Evolutionary conservation across 2,797 vertebrate genomes (phyloP).

Genomic region (Taenioides sp.): DNA sequence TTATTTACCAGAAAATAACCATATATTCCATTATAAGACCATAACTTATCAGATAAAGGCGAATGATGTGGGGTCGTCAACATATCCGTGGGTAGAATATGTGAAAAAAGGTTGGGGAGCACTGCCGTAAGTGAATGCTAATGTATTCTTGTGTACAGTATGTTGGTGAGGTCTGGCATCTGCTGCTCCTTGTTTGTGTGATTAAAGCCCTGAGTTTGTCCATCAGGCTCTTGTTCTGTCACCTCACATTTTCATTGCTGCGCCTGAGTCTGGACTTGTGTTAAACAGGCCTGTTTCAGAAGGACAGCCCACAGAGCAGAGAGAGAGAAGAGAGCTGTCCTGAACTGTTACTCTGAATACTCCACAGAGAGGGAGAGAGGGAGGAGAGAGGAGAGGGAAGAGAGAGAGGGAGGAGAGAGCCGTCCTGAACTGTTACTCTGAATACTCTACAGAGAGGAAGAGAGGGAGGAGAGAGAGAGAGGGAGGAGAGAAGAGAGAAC

Average conservation of each 20-base stretch:
- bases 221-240: conserved; percentile 57
- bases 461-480: too few species aligned
- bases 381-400: too few species aligned
- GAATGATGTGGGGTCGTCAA: too few species aligned
- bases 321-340: conserved; percentile 7
- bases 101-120: too few species aligned
- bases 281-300: conserved; percentile 33
- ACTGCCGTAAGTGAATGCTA: background rate
- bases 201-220: conserved; percentile 65
- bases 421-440: too few species aligned
- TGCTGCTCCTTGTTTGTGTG: conserved; percentile 53
- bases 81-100: too few species aligned
- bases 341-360: conserved; percentile 13
- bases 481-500: too few species aligned
- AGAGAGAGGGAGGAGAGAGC: too few species aligned
- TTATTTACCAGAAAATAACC: too few species aligned
- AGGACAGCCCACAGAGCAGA: conserved; percentile 19
- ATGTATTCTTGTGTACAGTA: conserved; percentile 15
- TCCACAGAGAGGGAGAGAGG: conserved; percentile 20
- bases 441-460: too few species aligned
- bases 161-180: conserved; percentile 40
- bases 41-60: too few species aligned
- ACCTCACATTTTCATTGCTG: conserved; percentile 52
- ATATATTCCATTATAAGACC: too few species aligned
- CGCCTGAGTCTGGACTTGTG: conserved; percentile 23